phyloP scores from a whole-genome alignment of 2,888 invertebrate species.

The Formica aserva region DNA sequence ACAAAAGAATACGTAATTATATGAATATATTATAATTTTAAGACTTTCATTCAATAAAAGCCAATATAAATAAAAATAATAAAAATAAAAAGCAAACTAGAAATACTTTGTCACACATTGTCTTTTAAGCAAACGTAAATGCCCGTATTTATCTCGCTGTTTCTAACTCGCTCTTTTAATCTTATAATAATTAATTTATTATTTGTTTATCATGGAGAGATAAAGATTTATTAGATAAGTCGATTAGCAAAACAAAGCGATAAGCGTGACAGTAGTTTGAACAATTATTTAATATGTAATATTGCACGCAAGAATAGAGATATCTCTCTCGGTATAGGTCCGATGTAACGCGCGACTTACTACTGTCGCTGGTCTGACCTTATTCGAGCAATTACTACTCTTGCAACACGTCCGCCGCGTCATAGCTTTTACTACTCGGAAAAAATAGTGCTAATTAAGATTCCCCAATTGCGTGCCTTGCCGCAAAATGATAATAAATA shows the following conservation, averaged over 20 bases:
- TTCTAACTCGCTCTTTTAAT: neutral
- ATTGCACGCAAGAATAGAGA: neutral
- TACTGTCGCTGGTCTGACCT: slow-evolving; percentile 66
- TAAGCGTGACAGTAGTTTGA: neutral
- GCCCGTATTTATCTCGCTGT: neutral
- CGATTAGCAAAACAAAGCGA: neutral
- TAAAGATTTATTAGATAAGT: neutral
- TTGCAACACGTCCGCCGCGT: slow-evolving; percentile 11
- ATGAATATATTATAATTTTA: neutral
- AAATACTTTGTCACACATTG: neutral
- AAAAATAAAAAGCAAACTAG: neutral
- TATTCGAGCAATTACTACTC: slow-evolving; percentile 63
- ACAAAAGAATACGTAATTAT: neutral
- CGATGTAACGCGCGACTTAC: slow-evolving; percentile 60
- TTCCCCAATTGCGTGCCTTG: neutral
- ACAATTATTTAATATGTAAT: slow-evolving; percentile 10
- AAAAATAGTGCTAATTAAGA: neutral
- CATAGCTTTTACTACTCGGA: slow-evolving; percentile 48
- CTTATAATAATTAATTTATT: neutral
- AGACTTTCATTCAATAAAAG: neutral
- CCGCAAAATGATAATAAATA: neutral
- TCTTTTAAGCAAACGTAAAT: neutral
- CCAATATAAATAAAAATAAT: neutral
- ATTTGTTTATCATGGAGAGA: neutral
- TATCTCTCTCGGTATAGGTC: slow-evolving; percentile 35